Evolutionary conservation across 2,113 vertebrate species (phyloP).

Genomic region (Spea multiplicata): DNA sequence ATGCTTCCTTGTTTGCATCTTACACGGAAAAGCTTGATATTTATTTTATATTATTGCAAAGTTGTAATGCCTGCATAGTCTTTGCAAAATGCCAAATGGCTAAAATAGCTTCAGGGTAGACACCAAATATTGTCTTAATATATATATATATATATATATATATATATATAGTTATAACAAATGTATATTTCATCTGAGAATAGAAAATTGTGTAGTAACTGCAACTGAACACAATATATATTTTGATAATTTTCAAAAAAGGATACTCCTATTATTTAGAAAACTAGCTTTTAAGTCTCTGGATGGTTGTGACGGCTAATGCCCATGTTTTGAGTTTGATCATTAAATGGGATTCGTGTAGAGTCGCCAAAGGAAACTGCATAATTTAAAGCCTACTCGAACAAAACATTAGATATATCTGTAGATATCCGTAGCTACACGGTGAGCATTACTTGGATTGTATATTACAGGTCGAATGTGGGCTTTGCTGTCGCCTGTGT

Average conservation of each 20-base stretch:
- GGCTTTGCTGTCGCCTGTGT: too few relatives aligned
- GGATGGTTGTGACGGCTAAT: neutral
- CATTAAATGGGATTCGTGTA: neutral
- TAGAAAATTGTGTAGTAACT: slow-evolving; percentile 12
- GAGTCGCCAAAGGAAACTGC: neutral
- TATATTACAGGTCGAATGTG: too few relatives aligned
- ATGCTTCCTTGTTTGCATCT: slow-evolving; percentile 42
- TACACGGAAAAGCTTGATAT: slow-evolving; percentile 36
- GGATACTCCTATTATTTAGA: slow-evolving; percentile 17
- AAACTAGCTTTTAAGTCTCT: neutral
- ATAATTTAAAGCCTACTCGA: too few relatives aligned
- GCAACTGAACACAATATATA: slow-evolving; percentile 26
- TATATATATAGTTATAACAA: neutral
- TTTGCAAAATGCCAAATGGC: slow-evolving; percentile 40
- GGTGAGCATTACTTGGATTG: too few relatives aligned
- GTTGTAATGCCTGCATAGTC: slow-evolving; percentile 27
- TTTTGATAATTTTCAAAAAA: slow-evolving; percentile 13
- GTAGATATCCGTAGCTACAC: too few relatives aligned
- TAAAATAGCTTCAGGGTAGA: slow-evolving; percentile 36
- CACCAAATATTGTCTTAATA: slow-evolving; percentile 37
- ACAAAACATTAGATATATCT: too few relatives aligned
- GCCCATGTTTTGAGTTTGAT: slow-evolving; percentile 7
- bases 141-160: neutral
- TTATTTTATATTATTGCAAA: slow-evolving; percentile 48
- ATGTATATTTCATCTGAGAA: slow-evolving; percentile 7